A percentile compares a stretch with the other conserved stretches of the same genome.
Conservation (phyloP, 1,140 invertebrate species). For the Cecropterus lyciades region DNA sequence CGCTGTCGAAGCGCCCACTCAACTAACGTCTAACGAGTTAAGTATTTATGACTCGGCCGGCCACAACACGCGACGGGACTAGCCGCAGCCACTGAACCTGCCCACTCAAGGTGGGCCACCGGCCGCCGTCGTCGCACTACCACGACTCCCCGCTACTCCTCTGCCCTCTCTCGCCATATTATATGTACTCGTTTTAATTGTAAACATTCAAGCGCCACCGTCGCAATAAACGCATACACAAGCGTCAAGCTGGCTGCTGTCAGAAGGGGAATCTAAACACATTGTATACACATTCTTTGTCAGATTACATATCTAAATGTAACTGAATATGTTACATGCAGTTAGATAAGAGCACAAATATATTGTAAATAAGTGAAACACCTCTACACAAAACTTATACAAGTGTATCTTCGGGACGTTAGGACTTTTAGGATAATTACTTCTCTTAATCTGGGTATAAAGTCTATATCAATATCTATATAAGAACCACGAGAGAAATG, state of each 20-base stretch:
- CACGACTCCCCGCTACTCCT: slow-evolving; percentile 60
- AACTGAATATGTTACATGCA: not conserved
- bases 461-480: too few species aligned
- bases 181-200: slow-evolving; percentile 51
- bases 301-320: not conserved
- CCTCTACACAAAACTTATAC: too few species aligned
- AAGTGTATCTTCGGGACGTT: too few species aligned
- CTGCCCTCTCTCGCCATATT: slow-evolving; percentile 42
- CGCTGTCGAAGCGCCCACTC: slow-evolving; percentile 59
- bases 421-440: too few species aligned
- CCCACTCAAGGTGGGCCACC: slow-evolving; percentile 78
- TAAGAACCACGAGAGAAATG: too few species aligned
- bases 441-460: too few species aligned
- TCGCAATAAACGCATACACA: slow-evolving; percentile 26
- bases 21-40: slow-evolving; percentile 55
- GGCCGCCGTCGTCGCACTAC: slow-evolving; percentile 52
- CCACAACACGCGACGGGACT: slow-evolving; percentile 59
- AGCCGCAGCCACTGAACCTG: slow-evolving; percentile 73
- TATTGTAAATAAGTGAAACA: too few species aligned
- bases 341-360: too few species aligned
- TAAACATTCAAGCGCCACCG: slow-evolving; percentile 62
- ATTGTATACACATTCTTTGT: not conserved
- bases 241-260: slow-evolving; percentile 11
- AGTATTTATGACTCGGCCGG: slow-evolving; percentile 33
- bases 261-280: not conserved